Percentiles rank a stretch among this genome's conserved stretches.
Evolutionary conservation across 2,797 vertebrate species (phyloP).

Genomic region (Rhinatrema bivittatum): DNA sequence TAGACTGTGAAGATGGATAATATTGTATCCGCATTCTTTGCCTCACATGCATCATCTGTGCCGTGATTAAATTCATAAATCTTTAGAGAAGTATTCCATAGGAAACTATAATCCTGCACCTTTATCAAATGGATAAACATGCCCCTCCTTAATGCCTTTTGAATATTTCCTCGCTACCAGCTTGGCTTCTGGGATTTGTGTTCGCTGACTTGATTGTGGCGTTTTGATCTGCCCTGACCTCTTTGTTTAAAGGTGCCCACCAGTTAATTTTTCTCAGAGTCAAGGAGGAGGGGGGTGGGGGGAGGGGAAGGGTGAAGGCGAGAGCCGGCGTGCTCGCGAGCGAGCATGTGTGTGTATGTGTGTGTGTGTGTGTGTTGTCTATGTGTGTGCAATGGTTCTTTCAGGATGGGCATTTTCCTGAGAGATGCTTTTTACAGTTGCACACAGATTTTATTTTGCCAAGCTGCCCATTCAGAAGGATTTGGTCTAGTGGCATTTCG

Average conservation of each 20-base stretch:
- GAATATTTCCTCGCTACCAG: not conserved
- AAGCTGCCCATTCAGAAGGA: no score
- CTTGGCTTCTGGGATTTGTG: constrained; percentile 4
- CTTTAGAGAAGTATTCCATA: constrained; percentile 16
- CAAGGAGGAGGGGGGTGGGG: not conserved
- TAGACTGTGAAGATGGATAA: no score
- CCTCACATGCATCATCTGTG: not conserved
- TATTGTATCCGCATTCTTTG: no score
- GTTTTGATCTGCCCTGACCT: not conserved
- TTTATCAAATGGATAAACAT: not conserved
- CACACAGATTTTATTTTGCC: no score
- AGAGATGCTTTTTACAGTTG: no score
- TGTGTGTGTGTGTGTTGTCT: no score
- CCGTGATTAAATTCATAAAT: not conserved
- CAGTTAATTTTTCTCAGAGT: constrained; percentile 34
- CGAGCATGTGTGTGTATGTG: no score
- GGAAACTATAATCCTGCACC: constrained; percentile 2
- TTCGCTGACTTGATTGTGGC: not conserved
- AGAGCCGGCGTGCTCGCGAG: not conserved
- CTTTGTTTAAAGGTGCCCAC: constrained; percentile 16
- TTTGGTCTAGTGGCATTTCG: no score
- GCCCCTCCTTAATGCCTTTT: constrained; percentile 1
- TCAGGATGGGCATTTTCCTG: no score
- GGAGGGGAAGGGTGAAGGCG: not conserved
- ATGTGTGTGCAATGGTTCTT: no score